phyloP scores from a whole-genome alignment of 2,888 invertebrate genomes.

The Athripsodes cinereus region DNA sequence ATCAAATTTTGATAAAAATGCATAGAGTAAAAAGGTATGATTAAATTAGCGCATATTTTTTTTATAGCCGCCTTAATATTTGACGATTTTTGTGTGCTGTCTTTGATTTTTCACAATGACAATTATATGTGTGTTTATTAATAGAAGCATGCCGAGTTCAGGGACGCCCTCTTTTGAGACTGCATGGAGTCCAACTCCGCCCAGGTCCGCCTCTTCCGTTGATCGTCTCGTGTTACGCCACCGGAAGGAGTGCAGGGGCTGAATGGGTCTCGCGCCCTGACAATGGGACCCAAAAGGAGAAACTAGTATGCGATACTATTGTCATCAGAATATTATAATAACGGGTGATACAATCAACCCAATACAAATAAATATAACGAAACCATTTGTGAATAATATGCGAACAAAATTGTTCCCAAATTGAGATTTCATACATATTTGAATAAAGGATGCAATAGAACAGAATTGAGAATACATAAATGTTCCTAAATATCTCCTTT shows the following conservation, averaged over 20 bases:
- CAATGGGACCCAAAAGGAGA: slow-evolving; percentile 1
- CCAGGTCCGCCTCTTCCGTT: slow-evolving; percentile 19
- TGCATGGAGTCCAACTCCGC: background rate
- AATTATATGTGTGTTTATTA: background rate
- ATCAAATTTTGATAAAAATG: no score
- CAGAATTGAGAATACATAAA: no score
- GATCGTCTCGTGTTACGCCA: slow-evolving; percentile 18
- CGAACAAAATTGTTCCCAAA: no score
- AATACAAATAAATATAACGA: background rate
- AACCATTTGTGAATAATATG: no score
- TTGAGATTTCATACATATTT: no score
- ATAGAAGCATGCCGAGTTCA: background rate
- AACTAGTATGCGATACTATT: background rate
- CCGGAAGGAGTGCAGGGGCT: slow-evolving; percentile 5
- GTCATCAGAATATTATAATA: background rate
- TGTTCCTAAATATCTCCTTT: no score
- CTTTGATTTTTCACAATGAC: background rate
- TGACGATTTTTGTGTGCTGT: background rate
- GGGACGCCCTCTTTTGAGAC: background rate
- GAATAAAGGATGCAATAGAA: no score
- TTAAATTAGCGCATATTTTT: background rate
- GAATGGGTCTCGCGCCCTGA: slow-evolving; percentile 6
- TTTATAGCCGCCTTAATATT: background rate
- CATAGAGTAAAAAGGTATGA: no score
- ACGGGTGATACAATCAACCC: background rate